Evolutionary conservation across 1,140 invertebrate species (phyloP).

Genomic region (Samia ricini): DNA sequence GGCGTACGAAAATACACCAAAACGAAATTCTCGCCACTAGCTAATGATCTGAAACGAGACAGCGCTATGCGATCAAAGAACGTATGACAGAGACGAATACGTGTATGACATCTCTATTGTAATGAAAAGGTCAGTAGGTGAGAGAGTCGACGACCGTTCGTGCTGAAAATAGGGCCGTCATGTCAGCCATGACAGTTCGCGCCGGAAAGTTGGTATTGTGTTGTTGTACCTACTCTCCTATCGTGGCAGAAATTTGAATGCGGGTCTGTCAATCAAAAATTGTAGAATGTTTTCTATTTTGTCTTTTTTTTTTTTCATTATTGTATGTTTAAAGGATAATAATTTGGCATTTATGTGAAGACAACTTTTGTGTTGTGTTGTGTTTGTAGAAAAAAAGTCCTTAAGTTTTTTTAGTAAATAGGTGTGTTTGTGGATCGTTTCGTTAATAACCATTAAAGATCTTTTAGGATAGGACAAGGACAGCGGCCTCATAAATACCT

Average conservation of each 20-base stretch:
- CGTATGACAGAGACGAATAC: slow-evolving; percentile 17
- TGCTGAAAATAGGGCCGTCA: slow-evolving; percentile 27
- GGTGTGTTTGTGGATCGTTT: too few relatives aligned
- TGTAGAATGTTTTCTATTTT: background rate
- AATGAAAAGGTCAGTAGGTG: slow-evolving; percentile 34
- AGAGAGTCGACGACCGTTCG: slow-evolving; percentile 34
- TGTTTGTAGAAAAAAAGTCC: too few relatives aligned
- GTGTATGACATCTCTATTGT: slow-evolving; percentile 4
- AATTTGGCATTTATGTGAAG: background rate
- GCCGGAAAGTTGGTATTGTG: background rate
- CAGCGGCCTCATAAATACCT: too few relatives aligned
- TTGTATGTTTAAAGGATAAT: background rate
- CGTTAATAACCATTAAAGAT: too few relatives aligned
- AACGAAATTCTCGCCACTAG: slow-evolving; percentile 5
- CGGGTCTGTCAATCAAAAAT: background rate
- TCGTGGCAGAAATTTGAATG: background rate
- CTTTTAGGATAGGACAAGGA: too few relatives aligned
- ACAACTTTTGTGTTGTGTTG: too few relatives aligned
- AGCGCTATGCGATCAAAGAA: slow-evolving; percentile 6
- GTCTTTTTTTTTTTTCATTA: background rate
- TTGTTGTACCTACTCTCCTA: too few relatives aligned
- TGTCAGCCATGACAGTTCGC: slow-evolving; percentile 15
- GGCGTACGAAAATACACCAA: background rate
- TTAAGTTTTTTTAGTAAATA: too few relatives aligned
- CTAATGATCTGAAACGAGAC: slow-evolving; percentile 27